phyloP scores from a whole-genome alignment of 2,797 vertebrate species.

The Paguma larvata region DNA sequence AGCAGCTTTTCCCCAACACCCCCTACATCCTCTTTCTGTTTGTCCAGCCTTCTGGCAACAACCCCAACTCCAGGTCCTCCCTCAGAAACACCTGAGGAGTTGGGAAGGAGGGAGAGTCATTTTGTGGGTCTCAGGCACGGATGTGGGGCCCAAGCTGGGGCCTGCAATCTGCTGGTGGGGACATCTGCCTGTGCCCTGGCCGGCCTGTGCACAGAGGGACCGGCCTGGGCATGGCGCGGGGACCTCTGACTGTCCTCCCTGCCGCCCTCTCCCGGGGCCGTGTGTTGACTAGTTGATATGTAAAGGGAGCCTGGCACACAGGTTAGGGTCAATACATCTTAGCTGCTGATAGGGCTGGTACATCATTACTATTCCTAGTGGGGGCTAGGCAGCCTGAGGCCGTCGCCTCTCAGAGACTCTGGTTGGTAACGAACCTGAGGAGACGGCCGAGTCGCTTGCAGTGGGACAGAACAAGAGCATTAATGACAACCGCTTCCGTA shows the following conservation, averaged over 20 bases:
- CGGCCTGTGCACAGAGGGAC: background rate
- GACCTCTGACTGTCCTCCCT: background rate
- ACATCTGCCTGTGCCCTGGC: background rate
- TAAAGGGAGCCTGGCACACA: background rate
- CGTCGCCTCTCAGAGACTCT: background rate
- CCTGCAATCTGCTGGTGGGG: no score
- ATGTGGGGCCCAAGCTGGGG: background rate
- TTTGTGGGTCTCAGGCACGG: background rate
- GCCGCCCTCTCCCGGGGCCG: background rate
- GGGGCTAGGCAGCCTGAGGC: background rate
- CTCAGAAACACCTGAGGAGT: background rate
- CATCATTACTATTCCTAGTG: background rate
- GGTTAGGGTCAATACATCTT: no score
- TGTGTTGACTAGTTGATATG: fast-evolving
- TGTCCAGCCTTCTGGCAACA: background rate
- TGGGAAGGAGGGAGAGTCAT: background rate
- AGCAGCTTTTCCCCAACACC: no score
- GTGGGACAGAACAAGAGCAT: background rate
- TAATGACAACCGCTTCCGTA: background rate
- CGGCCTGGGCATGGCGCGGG: background rate
- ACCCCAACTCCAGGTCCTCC: background rate
- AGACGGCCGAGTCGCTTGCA: background rate
- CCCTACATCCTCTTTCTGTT: background rate
- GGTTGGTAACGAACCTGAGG: background rate
- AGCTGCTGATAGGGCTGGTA: background rate